Evolutionary conservation across 2,113 vertebrate species (phyloP).

Genomic region (Anarhynchus alexandrinus): DNA sequence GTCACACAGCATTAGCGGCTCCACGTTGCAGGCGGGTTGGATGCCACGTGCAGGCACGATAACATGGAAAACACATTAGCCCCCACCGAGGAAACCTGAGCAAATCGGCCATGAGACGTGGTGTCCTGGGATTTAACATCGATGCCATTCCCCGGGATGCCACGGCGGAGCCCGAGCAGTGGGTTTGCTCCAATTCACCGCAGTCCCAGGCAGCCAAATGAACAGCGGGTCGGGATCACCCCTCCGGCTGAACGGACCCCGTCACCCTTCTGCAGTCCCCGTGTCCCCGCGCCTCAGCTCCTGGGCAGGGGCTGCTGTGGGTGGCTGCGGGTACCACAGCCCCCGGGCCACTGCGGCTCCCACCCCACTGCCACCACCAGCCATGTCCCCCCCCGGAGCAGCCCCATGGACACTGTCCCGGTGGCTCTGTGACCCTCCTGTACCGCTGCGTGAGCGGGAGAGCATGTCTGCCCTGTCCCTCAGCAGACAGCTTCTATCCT

Average conservation of each 20-base stretch:
- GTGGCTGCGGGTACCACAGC: accelerated
- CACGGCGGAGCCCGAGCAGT: accelerated
- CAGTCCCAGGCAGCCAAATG: accelerated
- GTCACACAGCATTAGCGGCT: neutral
- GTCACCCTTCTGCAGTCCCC: accelerated
- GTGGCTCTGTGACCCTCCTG: neutral
- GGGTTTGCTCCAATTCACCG: accelerated
- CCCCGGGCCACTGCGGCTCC: neutral
- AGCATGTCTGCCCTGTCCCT: neutral
- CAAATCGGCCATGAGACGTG: neutral
- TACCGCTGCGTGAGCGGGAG: accelerated
- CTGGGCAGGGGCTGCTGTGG: neutral
- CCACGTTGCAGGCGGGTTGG: neutral
- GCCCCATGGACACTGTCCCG: neutral
- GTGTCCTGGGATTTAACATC: neutral
- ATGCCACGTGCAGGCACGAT: neutral
- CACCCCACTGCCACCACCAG: accelerated
- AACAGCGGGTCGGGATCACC: accelerated
- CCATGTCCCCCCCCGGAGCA: accelerated
- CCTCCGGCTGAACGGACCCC: accelerated
- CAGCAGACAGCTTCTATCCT: neutral
- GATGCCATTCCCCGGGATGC: neutral
- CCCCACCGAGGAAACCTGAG: neutral
- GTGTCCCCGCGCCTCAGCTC: accelerated
- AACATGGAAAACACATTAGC: conserved; percentile 59